Evolutionary conservation across 2,888 invertebrate species (phyloP).

Genomic region (Listrodromus nycthemerus): DNA sequence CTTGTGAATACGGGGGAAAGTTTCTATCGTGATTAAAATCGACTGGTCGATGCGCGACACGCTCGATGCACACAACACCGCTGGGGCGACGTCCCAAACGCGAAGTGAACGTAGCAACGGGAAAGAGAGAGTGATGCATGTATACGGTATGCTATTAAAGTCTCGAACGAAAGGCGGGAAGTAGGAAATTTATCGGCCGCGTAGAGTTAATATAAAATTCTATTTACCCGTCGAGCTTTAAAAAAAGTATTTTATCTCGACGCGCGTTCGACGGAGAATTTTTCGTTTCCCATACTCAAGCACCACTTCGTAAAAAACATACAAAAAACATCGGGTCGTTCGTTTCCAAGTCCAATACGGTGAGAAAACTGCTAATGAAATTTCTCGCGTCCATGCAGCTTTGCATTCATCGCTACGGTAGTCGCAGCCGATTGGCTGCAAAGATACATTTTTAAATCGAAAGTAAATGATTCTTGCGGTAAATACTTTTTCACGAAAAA

Average conservation of each 20-base stretch:
- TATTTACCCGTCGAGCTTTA: neutral
- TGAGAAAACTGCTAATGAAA: neutral
- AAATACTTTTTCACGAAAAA: neutral
- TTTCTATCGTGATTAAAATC: slow-evolving; percentile 40
- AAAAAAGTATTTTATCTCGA: neutral
- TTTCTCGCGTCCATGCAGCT: neutral
- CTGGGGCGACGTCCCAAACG: slow-evolving; percentile 66
- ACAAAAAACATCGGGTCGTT: neutral
- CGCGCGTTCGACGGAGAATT: too few relatives aligned
- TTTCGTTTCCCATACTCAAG: too few relatives aligned
- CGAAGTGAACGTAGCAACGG: slow-evolving; percentile 59
- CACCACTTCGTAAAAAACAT: too few relatives aligned
- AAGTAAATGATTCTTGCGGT: neutral
- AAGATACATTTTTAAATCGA: neutral
- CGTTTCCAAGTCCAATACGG: neutral
- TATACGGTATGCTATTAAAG: neutral
- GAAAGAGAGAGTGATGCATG: slow-evolving; percentile 53
- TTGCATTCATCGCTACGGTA: neutral
- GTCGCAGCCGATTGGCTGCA: neutral
- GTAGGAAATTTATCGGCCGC: neutral
- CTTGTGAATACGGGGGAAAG: slow-evolving; percentile 24
- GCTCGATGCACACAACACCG: slow-evolving; percentile 56
- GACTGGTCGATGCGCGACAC: slow-evolving; percentile 56
- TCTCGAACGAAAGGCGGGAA: neutral
- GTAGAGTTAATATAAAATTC: neutral